phyloP scores from a whole-genome alignment of 2,888 invertebrate species.

The Oasisia sp. region DNA sequence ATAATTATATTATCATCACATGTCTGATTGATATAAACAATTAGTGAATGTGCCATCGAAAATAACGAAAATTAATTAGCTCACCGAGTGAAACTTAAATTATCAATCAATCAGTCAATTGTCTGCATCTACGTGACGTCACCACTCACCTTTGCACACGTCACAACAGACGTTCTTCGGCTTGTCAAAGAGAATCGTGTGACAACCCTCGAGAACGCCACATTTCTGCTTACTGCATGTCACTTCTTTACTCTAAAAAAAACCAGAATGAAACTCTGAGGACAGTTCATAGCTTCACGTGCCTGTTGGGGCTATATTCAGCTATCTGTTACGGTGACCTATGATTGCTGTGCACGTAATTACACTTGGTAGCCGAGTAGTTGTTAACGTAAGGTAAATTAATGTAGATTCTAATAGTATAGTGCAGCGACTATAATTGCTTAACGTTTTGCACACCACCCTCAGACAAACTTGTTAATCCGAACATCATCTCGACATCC shows the following conservation, averaged over 20 bases:
- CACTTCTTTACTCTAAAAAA: background rate
- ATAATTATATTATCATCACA: no score
- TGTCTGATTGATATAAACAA: no score
- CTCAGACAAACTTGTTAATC: no score
- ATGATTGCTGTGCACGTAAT: background rate
- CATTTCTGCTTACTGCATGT: slow-evolving; percentile 4
- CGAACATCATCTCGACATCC: no score
- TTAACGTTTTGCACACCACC: no score
- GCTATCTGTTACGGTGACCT: background rate
- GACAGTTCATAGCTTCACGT: background rate
- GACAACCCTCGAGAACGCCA: background rate
- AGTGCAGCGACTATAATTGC: no score
- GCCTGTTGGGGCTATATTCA: background rate
- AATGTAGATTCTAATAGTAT: no score
- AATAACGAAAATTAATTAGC: no score
- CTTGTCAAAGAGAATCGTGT: background rate
- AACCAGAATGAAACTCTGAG: background rate
- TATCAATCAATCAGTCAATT: background rate
- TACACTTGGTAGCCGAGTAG: no score
- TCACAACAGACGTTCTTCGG: background rate
- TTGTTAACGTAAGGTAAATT: no score
- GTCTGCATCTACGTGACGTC: background rate
- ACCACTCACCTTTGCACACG: background rate
- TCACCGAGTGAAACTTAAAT: no score
- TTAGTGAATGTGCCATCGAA: no score